Conservation (phyloP, 2,113 vertebrate species). For the Semnornis frantzii region DNA sequence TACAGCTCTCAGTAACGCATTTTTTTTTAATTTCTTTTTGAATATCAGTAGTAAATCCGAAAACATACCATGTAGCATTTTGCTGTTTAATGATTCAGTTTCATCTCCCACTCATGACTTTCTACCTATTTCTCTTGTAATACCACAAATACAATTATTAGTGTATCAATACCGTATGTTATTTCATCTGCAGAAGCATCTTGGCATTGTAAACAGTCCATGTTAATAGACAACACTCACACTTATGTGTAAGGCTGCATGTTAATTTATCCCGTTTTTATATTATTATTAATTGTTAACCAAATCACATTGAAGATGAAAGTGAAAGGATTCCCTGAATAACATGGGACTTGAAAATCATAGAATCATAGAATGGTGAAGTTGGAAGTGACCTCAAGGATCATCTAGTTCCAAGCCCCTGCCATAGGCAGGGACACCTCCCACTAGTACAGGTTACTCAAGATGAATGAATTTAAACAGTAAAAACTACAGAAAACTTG, state of each 20-base stretch:
- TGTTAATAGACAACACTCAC: not conserved
- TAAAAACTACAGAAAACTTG: not conserved
- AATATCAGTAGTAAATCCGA: not conserved
- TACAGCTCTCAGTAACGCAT: not conserved
- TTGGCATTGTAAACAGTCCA: not conserved
- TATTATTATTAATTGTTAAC: not conserved
- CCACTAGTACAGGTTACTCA: no score
- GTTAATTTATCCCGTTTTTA: not conserved
- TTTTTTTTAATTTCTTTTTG: not conserved
- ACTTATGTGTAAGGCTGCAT: not conserved
- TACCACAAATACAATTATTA: not conserved
- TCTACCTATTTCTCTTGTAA: not conserved
- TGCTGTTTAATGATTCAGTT: not conserved
- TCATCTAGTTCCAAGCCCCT: no score
- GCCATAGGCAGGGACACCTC: no score
- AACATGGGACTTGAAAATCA: not conserved
- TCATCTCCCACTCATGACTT: not conserved
- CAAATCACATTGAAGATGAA: not conserved
- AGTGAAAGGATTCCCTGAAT: not conserved
- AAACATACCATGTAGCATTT: not conserved
- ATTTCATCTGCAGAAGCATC: not conserved
- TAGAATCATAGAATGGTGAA: no score
- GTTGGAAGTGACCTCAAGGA: no score
- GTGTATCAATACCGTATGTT: not conserved
- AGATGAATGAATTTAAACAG: not conserved